Percentiles rank a stretch among this genome's conserved stretches.
phyloP scores from a whole-genome alignment of 30 jellyfish, hydroid and myxozoan genomes.

The Turritopsis rubra region DNA sequence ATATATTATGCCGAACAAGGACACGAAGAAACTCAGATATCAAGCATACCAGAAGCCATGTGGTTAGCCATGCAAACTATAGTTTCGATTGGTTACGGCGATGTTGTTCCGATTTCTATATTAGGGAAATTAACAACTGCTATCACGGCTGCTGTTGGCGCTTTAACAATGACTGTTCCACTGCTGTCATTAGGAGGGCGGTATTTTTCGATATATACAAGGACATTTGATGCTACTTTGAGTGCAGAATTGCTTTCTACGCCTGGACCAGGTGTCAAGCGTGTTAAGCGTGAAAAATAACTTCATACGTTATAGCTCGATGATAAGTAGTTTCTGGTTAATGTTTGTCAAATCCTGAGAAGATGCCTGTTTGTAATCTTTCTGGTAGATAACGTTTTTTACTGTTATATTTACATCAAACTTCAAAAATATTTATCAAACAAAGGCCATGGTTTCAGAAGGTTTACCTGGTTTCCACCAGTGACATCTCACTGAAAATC shows the following conservation, averaged over 20 bases:
- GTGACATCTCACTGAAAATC: too few relatives aligned
- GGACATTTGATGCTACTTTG: conserved; percentile 36
- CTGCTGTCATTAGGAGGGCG: conserved; percentile 74
- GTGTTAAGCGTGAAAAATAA: too few relatives aligned
- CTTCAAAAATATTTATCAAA: too few relatives aligned
- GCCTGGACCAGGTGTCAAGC: conserved; percentile 11
- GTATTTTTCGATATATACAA: conserved; percentile 54
- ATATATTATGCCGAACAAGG: conserved; percentile 63
- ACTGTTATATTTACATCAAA: too few relatives aligned
- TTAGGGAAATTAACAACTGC: conserved; percentile 61
- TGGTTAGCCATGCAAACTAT: conserved; percentile 93
- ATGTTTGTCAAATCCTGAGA: too few relatives aligned
- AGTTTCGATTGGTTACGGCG: conserved; percentile 89
- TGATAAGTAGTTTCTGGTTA: too few relatives aligned
- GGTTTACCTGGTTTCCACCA: too few relatives aligned
- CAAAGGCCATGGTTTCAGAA: too few relatives aligned
- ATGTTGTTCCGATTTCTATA: conserved; percentile 64
- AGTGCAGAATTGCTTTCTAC: background rate
- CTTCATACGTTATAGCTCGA: too few relatives aligned
- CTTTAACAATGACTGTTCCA: conserved; percentile 78
- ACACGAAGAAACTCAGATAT: conserved; percentile 29
- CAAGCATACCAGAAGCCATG: conserved; percentile 86
- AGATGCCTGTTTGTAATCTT: too few relatives aligned
- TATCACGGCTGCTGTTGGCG: conserved; percentile 76
- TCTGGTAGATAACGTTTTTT: too few relatives aligned